Percentiles rank a stretch among this genome's conserved stretches.
Conservation (phyloP, 2,888 invertebrate species). For the Diloba caeruleocephala region DNA sequence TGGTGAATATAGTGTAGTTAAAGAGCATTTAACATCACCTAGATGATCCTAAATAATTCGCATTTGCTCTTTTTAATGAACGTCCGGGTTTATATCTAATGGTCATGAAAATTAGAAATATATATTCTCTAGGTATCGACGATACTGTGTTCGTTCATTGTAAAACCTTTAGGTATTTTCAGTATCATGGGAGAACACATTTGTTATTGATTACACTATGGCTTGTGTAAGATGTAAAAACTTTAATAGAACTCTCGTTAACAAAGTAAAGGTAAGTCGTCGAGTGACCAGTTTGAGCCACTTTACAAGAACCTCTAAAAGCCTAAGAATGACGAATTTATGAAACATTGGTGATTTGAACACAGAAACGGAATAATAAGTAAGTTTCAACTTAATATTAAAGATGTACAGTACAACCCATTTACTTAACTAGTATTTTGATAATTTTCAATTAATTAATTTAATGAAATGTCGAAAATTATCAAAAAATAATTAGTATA, state of each 20-base stretch:
- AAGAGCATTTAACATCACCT: slow-evolving; percentile 11
- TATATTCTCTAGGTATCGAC: slow-evolving; percentile 34
- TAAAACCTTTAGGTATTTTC: slow-evolving; percentile 57
- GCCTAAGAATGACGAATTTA: slow-evolving; percentile 21
- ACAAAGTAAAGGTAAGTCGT: background rate
- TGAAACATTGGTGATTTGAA: slow-evolving; percentile 54
- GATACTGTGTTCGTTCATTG: slow-evolving; percentile 43
- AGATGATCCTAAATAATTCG: slow-evolving; percentile 32
- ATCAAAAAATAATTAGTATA: slow-evolving; percentile 30
- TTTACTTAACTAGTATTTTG: slow-evolving; percentile 40
- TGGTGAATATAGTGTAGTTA: too few species aligned
- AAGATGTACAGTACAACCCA: slow-evolving; percentile 39
- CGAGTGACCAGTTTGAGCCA: background rate
- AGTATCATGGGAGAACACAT: slow-evolving; percentile 54
- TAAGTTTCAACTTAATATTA: slow-evolving; percentile 32
- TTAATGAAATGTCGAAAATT: slow-evolving; percentile 30
- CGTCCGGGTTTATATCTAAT: slow-evolving; percentile 15
- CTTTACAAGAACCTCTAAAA: slow-evolving; percentile 6
- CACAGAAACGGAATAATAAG: slow-evolving; percentile 61
- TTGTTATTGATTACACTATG: slow-evolving; percentile 23
- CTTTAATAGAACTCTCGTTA: background rate
- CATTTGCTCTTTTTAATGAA: slow-evolving; percentile 12
- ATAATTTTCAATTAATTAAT: slow-evolving; percentile 39
- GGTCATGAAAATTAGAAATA: slow-evolving; percentile 39
- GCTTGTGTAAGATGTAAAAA: background rate